A percentile compares a stretch with the other conserved stretches of the same genome.
phyloP scores from a whole-genome alignment of 2,888 invertebrate species.

The Thyatira batis region DNA sequence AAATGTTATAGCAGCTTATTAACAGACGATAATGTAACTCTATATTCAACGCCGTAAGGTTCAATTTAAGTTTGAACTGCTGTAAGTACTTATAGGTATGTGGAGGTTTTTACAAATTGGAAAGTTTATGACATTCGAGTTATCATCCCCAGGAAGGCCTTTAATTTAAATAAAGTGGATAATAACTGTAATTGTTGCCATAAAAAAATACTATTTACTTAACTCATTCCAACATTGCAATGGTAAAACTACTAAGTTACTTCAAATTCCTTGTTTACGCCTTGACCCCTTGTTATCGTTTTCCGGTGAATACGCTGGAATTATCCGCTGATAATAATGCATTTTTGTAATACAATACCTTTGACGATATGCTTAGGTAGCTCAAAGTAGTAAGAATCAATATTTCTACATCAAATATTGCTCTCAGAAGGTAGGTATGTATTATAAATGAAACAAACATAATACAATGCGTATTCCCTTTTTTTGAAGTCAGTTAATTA shows the following conservation, averaged over 20 bases:
- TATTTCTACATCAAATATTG: no score
- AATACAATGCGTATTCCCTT: no score
- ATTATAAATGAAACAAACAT: no score
- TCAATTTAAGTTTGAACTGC: not conserved
- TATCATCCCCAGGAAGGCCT: no score
- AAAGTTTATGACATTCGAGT: not conserved
- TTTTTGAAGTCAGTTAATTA: no score
- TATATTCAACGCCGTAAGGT: not conserved
- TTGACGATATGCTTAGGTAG: not conserved
- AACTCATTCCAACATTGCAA: not conserved
- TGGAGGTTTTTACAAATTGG: not conserved
- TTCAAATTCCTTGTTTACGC: not conserved
- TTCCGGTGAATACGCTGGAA: not conserved
- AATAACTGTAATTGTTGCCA: no score
- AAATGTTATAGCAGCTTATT: not conserved
- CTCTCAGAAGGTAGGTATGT: no score
- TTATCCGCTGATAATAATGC: not conserved
- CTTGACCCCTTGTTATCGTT: no score
- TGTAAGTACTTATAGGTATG: not conserved
- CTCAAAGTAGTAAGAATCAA: no score
- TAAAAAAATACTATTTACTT: no score
- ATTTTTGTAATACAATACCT: not conserved
- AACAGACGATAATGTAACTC: not conserved
- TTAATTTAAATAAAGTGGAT: no score
- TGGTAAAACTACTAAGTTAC: not conserved